Base-by-base conservation (phyloP, 1,140 invertebrate genomes). In the Eumeta japonica region DNA sequence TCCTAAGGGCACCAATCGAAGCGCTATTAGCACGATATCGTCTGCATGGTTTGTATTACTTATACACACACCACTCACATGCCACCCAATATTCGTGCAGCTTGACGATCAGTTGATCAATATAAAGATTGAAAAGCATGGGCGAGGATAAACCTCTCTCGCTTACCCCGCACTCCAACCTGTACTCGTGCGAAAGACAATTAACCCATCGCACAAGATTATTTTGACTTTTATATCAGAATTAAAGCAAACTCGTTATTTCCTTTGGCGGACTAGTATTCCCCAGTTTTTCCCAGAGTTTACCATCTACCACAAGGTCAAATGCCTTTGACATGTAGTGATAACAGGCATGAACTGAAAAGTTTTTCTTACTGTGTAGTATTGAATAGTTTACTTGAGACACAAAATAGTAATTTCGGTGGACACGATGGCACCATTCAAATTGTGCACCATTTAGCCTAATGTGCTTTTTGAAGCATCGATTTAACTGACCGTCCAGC, bases 361-460 rank as follows among this genome's bases (percentile, higher is more conserved):
- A 5, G 33, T 35, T 12, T 20, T 18, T 5, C 33, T n/a, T 4
- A 12, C 18, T 4, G 33, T 35, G 11, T 35, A 35, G 11, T 35
- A 35, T 12, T 35, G 16, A 11, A 35, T 19, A 19, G 33, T 20
- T 12, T 35, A 19, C 18, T 35, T 35, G 16, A 35, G 18, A 11
- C 4, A 3, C 24, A 35, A 19, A 10, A 35, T 35, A 3, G 33
- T 19, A 11, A 10, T 35, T 18, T 35, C 33, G 4, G 33, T 35
- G 9, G 33, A 35, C 3, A n/a, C n/a, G n/a, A n/a, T n/a, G n/a
- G n/a, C n/a, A n/a, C n/a, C n/a, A n/a, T n/a, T n/a, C 33, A 13
- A 35, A 35, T 13, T 35, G 33, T n/a, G 33, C 33, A 14, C 24
- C 33, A 35, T 35, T n/a, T 11, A 35, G 3, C 3, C 24, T 35